Base-by-base conservation (phyloP, 1,140 invertebrate genomes). In the Drosophila biarmipes region DNA sequence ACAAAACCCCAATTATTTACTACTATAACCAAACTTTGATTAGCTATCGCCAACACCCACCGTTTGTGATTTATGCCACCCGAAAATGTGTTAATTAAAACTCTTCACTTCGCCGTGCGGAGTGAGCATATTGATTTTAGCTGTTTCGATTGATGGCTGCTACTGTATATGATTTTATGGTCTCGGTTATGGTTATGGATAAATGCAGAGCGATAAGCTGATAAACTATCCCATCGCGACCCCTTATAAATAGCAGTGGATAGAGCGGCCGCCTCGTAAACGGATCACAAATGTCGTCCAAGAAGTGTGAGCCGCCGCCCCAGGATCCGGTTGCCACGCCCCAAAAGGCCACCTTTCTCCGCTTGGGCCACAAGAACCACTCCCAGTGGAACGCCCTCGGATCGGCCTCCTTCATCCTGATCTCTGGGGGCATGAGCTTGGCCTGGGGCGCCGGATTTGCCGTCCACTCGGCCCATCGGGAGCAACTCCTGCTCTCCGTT, bases 351-450 rank as follows among this genome's bases (percentile, higher is more conserved):
- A 67, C 31, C n/a, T 84, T 86, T 51, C 29, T 84, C 0, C 64
- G 61, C 12, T 35, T 74, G n/a, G 43, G 43, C 17, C 62, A 55
- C 29, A 87, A 87, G 49, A 87, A 87, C 34, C 75, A 89, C 29
- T 80, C 84, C 11, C 84, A 87, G 56, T 87, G 79, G 85, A 89
- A 63, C 38, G 84, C 84, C 11, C 43, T 87, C 2, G 72, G 85
- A 2, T 67, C 84, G 0, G 84, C 75, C 3, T 54, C 67, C 0
- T 72, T 91, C n/a, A 72, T 91, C 35, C 80, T 91, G 11, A 52
- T 86, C 19, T 81, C 90, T 0, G 90, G 90, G 10, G 90, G 90
- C 48, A 91, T 91, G 90, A 89, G 81, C 14, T 62, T 85, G 42
- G 90, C 90, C 15, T 91, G 86, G 82, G 77, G 90, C 4, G 66